Evolutionary conservation across 1,140 invertebrate genomes (phyloP), one percentile per base, ranked within the genome.

Genomic region (Xylocopa sonorina): DNA sequence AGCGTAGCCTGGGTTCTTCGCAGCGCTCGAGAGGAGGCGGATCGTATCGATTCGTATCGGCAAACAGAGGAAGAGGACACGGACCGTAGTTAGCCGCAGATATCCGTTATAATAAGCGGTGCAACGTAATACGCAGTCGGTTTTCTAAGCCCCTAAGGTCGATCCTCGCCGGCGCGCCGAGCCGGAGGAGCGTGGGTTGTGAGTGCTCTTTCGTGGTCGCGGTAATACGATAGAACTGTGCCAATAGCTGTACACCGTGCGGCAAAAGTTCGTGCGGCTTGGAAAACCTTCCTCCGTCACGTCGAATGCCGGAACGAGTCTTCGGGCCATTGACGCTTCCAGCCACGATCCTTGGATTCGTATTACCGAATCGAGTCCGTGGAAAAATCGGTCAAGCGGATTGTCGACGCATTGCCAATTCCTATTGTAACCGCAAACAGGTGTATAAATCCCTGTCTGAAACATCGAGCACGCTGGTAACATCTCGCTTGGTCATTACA

Each of bases 211-310:
- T 76, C 78, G 83, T 55, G 85, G 85, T 67, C 69, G 29, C 38
- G 55, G 66, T 85, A 85, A 86, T 77, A 72, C 73, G 83, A 86
- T 85, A 86, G 83, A 86, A 86, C 62, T 83, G 72, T 85, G 83
- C 79, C 83, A 85, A 78, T 82, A 67, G 58, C 50, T 46, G 58
- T 67, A 50, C n/a, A n/a, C 16, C 32, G 46, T 4, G 21, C 21
- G 57, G 27, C 53, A 82, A 86, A 85, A 79, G 76, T 85, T 76
- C 38, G 69, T 82, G 64, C 53, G 80, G 80, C 51, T 81, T 85
- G 55, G 80, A 75, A 76, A 85, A 81, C 69, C 68, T 46, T 60
- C 32, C 68, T 46, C 41, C 66, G 68, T 64, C 69, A 78, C 50
- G 16, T 63, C 41, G 48, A 38, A 73, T 78, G 68, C 76, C 68